Evolutionary conservation across 2,888 invertebrate genomes (phyloP).

Genomic region (Dryococelus australis): DNA sequence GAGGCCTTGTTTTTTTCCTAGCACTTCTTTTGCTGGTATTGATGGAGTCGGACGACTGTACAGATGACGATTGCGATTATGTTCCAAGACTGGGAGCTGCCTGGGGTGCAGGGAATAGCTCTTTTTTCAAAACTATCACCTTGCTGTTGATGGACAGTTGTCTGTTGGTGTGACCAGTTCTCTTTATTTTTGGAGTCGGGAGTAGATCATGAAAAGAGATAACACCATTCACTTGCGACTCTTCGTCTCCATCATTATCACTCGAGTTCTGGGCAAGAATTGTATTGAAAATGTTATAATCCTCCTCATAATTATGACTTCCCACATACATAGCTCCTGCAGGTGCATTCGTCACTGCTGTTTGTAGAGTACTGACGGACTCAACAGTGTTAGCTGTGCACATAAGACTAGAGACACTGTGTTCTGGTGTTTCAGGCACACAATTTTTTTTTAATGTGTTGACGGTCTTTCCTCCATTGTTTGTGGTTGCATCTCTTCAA

Average conservation of each 20-base stretch:
- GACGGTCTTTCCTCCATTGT: constrained; percentile 20
- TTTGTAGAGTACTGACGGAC: background rate
- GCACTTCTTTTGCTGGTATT: background rate
- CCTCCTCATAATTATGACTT: background rate
- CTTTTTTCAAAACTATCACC: background rate
- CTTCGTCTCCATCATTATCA: constrained; percentile 11
- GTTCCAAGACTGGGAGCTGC: background rate
- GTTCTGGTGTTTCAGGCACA: constrained; percentile 3
- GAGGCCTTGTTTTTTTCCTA: background rate
- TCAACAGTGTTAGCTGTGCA: background rate
- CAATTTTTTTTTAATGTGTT: background rate
- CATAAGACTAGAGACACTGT: background rate
- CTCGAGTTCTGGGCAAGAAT: constrained; percentile 1
- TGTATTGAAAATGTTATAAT: background rate
- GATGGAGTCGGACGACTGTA: background rate
- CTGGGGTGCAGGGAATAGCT: constrained; percentile 21
- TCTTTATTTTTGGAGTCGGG: background rate
- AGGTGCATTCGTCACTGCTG: too few relatives aligned
- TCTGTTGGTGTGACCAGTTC: background rate
- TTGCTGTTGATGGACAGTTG: constrained; percentile 17
- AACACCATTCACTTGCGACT: background rate
- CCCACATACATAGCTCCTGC: background rate
- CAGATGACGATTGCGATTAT: background rate
- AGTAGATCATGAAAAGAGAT: constrained; percentile 4
- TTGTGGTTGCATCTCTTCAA: constrained; percentile 17